phyloP scores from a whole-genome alignment of 2,797 vertebrate genomes.

The Neosalanx taihuensis region DNA sequence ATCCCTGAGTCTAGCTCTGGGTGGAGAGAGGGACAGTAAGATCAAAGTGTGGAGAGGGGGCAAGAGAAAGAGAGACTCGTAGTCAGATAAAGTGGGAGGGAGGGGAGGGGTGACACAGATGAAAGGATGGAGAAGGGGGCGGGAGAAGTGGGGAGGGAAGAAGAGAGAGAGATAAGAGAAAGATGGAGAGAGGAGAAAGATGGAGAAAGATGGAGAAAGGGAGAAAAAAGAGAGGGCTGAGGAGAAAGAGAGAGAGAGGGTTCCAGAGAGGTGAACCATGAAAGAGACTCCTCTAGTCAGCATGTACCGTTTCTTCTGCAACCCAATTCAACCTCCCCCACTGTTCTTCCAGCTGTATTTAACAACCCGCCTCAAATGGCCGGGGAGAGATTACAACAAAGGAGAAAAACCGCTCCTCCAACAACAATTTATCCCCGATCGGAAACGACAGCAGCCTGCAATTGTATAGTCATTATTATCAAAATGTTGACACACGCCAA shows the following conservation, averaged over 20 bases:
- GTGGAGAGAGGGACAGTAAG: neutral
- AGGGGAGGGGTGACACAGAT: neutral
- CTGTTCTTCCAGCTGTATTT: neutral
- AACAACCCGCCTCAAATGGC: neutral
- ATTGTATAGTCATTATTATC: too few relatives aligned
- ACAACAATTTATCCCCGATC: too few relatives aligned
- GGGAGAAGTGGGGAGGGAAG: constrained; percentile 13
- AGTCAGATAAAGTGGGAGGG: neutral
- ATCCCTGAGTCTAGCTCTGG: too few relatives aligned
- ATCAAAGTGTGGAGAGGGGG: neutral
- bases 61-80: neutral
- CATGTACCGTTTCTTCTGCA: neutral
- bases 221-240: neutral
- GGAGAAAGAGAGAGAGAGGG: neutral
- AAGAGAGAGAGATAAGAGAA: neutral
- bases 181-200: neutral
- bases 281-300: constrained; percentile 4
- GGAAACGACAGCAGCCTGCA: too few relatives aligned
- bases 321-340: constrained; percentile 2
- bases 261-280: neutral
- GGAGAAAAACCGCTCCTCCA: neutral
- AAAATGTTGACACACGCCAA: too few relatives aligned
- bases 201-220: neutral
- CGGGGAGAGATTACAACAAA: neutral
- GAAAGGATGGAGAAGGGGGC: constrained; percentile 5